Conservation (phyloP, 2,888 invertebrate species). For the Xestobium rufovillosum region DNA sequence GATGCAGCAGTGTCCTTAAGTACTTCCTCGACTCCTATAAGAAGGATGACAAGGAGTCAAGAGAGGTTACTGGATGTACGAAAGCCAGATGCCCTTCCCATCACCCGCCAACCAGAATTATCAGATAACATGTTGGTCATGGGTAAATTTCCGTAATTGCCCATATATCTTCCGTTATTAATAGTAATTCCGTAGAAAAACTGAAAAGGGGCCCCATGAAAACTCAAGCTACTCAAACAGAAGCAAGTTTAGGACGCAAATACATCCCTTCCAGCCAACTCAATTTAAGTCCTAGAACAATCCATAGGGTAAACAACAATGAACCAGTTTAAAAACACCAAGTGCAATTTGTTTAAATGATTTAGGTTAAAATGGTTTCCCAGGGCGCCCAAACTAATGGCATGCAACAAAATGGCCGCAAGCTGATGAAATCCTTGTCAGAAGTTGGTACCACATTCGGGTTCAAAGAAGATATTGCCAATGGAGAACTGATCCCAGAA, state of each 20-base stretch:
- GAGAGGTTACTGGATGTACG: constrained; percentile 72
- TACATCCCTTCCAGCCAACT: constrained; percentile 62
- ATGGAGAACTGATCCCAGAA: constrained; percentile 41
- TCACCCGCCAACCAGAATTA: constrained; percentile 43
- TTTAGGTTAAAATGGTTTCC: constrained; percentile 76
- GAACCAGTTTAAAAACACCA: not conserved
- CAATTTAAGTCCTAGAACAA: constrained; percentile 72
- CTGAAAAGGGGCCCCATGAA: constrained; percentile 80
- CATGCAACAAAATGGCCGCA: constrained; percentile 58
- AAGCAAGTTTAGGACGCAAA: constrained; percentile 64
- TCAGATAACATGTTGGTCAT: constrained; percentile 51
- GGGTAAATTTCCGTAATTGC: constrained; percentile 43
- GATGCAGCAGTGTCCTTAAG: constrained; percentile 50
- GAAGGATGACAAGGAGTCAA: constrained; percentile 49
- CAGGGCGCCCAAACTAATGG: constrained; percentile 89
- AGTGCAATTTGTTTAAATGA: not conserved
- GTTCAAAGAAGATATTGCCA: constrained; percentile 31
- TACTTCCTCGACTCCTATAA: constrained; percentile 38
- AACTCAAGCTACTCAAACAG: constrained; percentile 88
- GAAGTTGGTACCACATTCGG: constrained; percentile 56
- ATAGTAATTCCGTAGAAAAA: constrained; percentile 54
- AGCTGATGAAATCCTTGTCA: constrained; percentile 76
- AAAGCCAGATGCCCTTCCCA: constrained; percentile 41
- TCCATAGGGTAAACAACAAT: constrained; percentile 57
- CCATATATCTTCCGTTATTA: no score